Evolutionary conservation across 2,888 invertebrate species (phyloP).

Genomic region (Saturnia pavonia): DNA sequence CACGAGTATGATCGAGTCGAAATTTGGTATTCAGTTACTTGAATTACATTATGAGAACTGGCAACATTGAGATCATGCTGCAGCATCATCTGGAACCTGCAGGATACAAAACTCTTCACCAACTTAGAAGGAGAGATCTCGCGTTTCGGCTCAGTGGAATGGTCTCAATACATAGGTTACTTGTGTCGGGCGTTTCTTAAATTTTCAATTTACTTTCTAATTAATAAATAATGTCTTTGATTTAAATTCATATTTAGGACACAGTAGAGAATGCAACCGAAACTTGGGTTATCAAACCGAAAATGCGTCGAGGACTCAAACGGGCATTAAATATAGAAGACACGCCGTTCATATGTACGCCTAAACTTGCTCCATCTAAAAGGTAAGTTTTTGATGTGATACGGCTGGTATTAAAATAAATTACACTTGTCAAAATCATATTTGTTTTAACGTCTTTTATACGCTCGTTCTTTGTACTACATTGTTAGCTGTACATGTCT

Average conservation of each 20-base stretch:
- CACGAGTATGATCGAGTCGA: no score
- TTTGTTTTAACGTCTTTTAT: background rate
- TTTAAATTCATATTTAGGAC: slow-evolving; percentile 47
- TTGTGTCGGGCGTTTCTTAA: no score
- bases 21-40: no score
- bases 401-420: background rate
- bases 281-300: slow-evolving; percentile 70
- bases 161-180: no score
- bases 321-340: slow-evolving; percentile 75
- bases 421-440: background rate
- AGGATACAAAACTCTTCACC: no score
- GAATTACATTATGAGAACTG: no score
- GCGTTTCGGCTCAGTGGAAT: no score
- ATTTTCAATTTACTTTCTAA: no score
- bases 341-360: slow-evolving; percentile 84
- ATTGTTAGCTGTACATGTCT: background rate
- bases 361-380: slow-evolving; percentile 62
- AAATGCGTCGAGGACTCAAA: slow-evolving; percentile 64
- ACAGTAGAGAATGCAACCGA: slow-evolving; percentile 76
- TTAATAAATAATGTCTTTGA: background rate
- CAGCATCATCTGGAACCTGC: no score
- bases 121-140: no score
- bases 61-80: no score
- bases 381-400: slow-evolving; percentile 47
- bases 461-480: background rate